These are phyloP conservation scores for Sphenopsis melanotis DNA, from an alignment of 2,797 vertebrate genomes.

Conservation along the genomic window DNA sequence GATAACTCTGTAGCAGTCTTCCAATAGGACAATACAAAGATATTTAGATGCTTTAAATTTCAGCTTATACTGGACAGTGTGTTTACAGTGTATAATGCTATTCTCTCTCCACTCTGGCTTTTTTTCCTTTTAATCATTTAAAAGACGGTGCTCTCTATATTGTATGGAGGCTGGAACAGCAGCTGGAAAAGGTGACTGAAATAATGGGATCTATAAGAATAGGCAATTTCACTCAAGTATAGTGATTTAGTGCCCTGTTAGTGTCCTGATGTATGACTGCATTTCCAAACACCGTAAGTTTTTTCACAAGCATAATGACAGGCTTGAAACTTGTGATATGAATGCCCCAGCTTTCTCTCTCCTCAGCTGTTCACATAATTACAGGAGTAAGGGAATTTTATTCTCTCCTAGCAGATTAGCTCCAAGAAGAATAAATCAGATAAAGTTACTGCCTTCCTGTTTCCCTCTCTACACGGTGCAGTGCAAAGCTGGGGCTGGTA, in stretches of 20 bases:
- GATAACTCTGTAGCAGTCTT: not conserved
- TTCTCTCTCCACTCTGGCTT: not conserved
- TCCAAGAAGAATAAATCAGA: conserved; percentile 39
- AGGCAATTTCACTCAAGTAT: conserved; percentile 58
- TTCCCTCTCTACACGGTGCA: rapidly evolving
- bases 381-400: not conserved
- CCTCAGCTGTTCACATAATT: conserved; percentile 50
- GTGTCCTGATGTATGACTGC: conserved; percentile 59
- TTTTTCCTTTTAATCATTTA: not conserved
- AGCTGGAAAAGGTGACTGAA: conserved; percentile 53
- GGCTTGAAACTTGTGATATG: conserved; percentile 47
- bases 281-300: conserved; percentile 33
- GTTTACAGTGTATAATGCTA: not conserved
- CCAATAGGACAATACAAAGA: not conserved
- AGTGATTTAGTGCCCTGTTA: conserved; percentile 65
- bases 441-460: not conserved
- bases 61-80: not conserved
- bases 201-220: conserved; percentile 56
- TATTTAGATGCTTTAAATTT: not conserved
- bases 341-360: conserved; percentile 21
- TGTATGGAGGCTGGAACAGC: not conserved
- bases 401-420: not conserved
- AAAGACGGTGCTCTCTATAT: not conserved
- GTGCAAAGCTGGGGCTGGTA: not conserved
- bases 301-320: conserved; percentile 49